phyloP scores from a whole-genome alignment of 2,797 vertebrate species.

The Danio aesculapii region DNA sequence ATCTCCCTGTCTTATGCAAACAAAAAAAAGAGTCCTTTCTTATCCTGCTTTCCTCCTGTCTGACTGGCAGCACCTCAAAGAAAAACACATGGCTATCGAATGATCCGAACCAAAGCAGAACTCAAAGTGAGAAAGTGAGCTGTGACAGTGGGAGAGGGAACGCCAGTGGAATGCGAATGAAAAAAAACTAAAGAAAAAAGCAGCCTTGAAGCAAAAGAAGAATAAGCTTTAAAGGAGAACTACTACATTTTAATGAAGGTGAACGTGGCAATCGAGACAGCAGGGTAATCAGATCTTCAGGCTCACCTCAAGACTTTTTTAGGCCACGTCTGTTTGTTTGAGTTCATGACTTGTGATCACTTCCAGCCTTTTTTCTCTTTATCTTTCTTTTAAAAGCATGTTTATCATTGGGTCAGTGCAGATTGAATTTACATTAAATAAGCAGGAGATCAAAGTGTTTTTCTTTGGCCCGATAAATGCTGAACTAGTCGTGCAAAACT shows the following conservation, averaged over 20 bases:
- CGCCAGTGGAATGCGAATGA: neutral
- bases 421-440: neutral
- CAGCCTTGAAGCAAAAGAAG: neutral
- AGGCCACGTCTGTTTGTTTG: conserved; percentile 9
- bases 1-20: conserved; percentile 27
- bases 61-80: conserved; percentile 54
- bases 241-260: conserved; percentile 19
- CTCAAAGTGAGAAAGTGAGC: conserved; percentile 20
- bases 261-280: conserved; percentile 5
- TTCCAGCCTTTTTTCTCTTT: neutral
- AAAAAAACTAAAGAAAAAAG: neutral
- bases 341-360: conserved; percentile 7
- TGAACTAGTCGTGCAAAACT: conserved; percentile 20
- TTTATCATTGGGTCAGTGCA: neutral
- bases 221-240: conserved; percentile 33
- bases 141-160: conserved; percentile 18
- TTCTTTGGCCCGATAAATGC: conserved; percentile 7
- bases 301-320: conserved; percentile 5
- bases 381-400: neutral
- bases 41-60: conserved; percentile 11
- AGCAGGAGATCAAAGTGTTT: neutral
- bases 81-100: conserved; percentile 38
- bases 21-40: conserved; percentile 15
- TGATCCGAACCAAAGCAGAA: conserved; percentile 23
- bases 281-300: conserved; percentile 19